Evolutionary conservation across 2,888 invertebrate species (phyloP).

Genomic region (Lumbricus terrestris): DNA sequence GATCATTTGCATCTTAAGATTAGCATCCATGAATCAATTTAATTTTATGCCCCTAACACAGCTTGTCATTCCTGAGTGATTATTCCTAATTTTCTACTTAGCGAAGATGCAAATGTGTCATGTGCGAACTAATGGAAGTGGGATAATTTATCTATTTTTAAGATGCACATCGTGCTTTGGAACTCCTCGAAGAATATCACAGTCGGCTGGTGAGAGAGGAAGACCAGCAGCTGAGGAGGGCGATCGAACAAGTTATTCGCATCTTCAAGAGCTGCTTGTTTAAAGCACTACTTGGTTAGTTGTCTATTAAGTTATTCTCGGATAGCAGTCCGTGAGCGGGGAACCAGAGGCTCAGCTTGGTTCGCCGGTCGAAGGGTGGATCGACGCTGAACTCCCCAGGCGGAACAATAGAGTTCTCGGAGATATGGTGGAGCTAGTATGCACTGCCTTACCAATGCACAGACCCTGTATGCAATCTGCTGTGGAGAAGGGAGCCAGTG

Average conservation of each 20-base stretch:
- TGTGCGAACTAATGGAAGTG: not conserved
- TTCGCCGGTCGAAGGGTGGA: too few relatives aligned
- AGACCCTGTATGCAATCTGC: too few relatives aligned
- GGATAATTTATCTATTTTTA: not conserved
- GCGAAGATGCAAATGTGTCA: not conserved
- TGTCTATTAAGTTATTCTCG: not conserved
- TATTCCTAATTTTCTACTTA: not conserved
- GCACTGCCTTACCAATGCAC: too few relatives aligned
- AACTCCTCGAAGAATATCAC: constrained; percentile 25
- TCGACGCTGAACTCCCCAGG: too few relatives aligned
- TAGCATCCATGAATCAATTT: not conserved
- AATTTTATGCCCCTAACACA: not conserved
- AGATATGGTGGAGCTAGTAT: too few relatives aligned
- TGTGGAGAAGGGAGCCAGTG: too few relatives aligned
- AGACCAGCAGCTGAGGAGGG: constrained; percentile 20
- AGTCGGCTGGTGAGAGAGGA: constrained; percentile 17
- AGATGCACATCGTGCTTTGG: constrained; percentile 26
- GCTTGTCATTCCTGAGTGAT: not conserved
- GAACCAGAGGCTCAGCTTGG: too few relatives aligned
- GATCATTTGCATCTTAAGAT: not conserved
- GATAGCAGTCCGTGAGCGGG: too few relatives aligned
- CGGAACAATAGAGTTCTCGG: too few relatives aligned
- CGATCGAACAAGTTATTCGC: constrained; percentile 25
- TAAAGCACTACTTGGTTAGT: constrained; percentile 23
- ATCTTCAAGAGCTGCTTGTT: constrained; percentile 29